Evolutionary conservation across 2,888 invertebrate species (phyloP), one percentile per base, ranked within the genome.

Genomic region (Lacanobia wlatinum): DNA sequence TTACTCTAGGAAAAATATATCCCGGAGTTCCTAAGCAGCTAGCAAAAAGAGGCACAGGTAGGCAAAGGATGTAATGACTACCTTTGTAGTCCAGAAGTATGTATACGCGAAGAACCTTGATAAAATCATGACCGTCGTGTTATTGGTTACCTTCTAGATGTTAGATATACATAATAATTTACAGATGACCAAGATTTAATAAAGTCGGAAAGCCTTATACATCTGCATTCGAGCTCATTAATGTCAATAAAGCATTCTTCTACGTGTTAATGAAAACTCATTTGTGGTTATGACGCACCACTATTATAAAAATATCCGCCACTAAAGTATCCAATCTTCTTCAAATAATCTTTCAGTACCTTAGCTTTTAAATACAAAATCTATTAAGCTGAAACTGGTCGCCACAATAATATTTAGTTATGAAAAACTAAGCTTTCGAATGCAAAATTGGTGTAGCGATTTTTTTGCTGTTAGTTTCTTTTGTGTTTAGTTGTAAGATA

Each of bases 221-320:
- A 74, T 64, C 75, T 74, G 18, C 6, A 2, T 12, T 16, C 6
- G 21, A n/a, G 21, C 34, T n/a, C n/a, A n/a, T n/a, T 75, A 43
- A 75, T 73, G 50, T 64, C 75, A 73, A 73, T 75, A 73, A 43
- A 58, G 50, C 56, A 73, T 75, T 75, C 73, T 75, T 65, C 50
- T 65, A 34, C 50, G 16, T 16, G 12, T 40, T 58, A 58, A 34
- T 43, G 56, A 55, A 60, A 38, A 48, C 21, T 74, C 53, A 62
- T 74, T 23, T n/a, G n/a, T 62, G 28, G 18, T n/a, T n/a, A 28
- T 61, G 46, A 40, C 21, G 28, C 55, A 60, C 6, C 5, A 53
- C n/a, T 64, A 21, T 64, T 73, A 48, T 73, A 28, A 43, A 48
- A 72, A 74, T 75, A 73, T 34, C 28, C 7, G 61, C 64, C 48